Conservation (phyloP, 2,113 vertebrate species). For the Guaruba guarouba region DNA sequence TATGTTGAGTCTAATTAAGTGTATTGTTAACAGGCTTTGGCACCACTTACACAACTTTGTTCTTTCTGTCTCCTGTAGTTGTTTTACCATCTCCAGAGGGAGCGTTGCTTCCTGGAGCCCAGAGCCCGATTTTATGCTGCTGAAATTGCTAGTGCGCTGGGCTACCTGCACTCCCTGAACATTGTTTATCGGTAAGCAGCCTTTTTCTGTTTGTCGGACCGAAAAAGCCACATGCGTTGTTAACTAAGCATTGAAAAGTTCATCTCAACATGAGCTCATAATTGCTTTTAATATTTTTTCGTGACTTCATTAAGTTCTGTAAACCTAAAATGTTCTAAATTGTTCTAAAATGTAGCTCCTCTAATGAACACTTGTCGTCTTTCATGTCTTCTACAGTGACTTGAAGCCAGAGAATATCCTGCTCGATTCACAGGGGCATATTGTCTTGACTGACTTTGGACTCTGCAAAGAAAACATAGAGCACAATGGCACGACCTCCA, state of each 20-base stretch:
- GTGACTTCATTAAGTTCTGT: background rate
- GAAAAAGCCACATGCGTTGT: fast-evolving
- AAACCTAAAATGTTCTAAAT: background rate
- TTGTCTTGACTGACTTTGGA: conserved; percentile 96
- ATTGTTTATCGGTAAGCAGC: conserved; percentile 89
- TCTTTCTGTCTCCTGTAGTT: conserved; percentile 79
- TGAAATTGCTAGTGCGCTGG: conserved; percentile 96
- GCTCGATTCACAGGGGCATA: conserved; percentile 95
- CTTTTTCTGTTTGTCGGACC: background rate
- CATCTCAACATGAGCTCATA: background rate
- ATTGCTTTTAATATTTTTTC: background rate
- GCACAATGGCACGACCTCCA: conserved; percentile 95
- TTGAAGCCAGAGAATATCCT: conserved; percentile 98
- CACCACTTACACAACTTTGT: conserved; percentile 14
- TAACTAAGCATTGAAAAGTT: background rate
- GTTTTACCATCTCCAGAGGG: conserved; percentile 98
- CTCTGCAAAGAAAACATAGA: conserved; percentile 99
- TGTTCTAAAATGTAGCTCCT: background rate
- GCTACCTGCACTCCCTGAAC: conserved; percentile 96
- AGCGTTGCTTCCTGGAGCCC: conserved; percentile 96
- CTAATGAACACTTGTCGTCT: background rate
- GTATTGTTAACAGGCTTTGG: conserved; percentile 59
- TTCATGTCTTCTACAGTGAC: conserved; percentile 74
- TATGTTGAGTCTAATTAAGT: conserved; percentile 64
- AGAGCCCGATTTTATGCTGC: conserved; percentile 94